Base-by-base conservation (phyloP, 2,888 invertebrate species). In the Pachymerium ferrugineum region DNA sequence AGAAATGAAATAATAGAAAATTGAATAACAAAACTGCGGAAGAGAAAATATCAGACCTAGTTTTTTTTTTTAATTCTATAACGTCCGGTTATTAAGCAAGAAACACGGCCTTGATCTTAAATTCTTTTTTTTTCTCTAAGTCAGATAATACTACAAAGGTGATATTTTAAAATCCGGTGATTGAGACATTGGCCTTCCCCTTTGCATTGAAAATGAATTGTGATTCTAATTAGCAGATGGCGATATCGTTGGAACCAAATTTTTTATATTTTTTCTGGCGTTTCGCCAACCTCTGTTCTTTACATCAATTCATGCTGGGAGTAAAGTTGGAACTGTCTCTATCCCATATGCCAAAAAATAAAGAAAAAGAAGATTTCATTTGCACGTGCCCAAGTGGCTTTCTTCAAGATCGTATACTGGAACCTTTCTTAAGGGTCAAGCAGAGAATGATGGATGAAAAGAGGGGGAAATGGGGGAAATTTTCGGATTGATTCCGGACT, bases 141-240 rank as follows among this genome's bases (percentile, higher is more conserved):
- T n/a, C n/a, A n/a, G n/a, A n/a, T n/a, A 25, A 10, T 28, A 25
- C 12, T 62, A 28, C 10, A 54, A n/a, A n/a, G 62, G 10, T 25
- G 25, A 62, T 28, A 3, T 62, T 54, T 14, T 14, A 28, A 62
- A 62, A 62, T 4, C 10, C 10, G 22, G 62, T 62, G 62, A 62
- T 62, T 62, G 62, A 62, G 62, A 62, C 62, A 62, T 62, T 62
- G 62, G 28, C 62, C 28, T 12, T n/a, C n/a, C 3, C 38, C 12
- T 62, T 62, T 62, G 25, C 62, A 28, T 14, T 22, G 62, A 28
- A 16, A n/a, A 38, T 38, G 62, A 62, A 62, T 62, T 62, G 62
- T 62, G 62, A 62, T 62, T 62, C 62, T 62, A 62, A 62, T 62
- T 62, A 62, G 62, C 62, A 62, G 62, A 62, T 62, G 62, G 62